phyloP scores from a whole-genome alignment of 1,140 invertebrate species.

The Chrysomallon squamiferum region DNA sequence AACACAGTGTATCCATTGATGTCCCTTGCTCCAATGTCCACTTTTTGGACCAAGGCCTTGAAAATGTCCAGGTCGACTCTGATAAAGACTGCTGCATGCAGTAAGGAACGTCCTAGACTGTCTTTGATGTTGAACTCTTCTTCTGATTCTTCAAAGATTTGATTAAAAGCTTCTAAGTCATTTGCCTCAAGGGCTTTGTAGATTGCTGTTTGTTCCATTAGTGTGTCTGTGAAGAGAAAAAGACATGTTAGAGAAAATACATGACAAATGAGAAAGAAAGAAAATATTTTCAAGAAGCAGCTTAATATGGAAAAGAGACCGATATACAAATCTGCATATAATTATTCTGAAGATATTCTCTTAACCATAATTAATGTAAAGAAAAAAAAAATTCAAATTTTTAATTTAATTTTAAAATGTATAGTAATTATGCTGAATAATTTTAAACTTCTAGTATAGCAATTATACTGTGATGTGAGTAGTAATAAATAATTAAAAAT shows the following conservation, averaged over 20 bases:
- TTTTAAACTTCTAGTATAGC: too few species aligned
- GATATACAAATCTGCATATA: too few species aligned
- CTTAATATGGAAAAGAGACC: too few species aligned
- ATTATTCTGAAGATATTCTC: too few species aligned
- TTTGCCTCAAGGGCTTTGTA: constrained; percentile 26
- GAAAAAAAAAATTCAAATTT: too few species aligned
- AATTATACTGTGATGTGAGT: too few species aligned
- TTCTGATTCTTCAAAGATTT: constrained; percentile 8
- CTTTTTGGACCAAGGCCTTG: constrained; percentile 27
- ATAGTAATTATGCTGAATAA: too few species aligned
- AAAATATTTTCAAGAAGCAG: not conserved
- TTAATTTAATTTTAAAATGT: too few species aligned
- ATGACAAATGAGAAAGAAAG: not conserved
- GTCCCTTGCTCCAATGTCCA: constrained; percentile 18
- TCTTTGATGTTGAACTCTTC: constrained; percentile 17
- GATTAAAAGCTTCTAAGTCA: constrained; percentile 16
- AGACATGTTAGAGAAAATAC: too few species aligned
- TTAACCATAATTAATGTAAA: too few species aligned
- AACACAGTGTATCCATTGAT: constrained; percentile 31
- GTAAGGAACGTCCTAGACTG: constrained; percentile 23
- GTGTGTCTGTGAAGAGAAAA: constrained; percentile 3
- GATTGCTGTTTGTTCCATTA: constrained; percentile 19
- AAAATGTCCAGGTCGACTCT: constrained; percentile 26
- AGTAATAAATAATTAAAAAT: too few species aligned
- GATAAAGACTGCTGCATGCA: constrained; percentile 22